These are phyloP conservation scores for Pogonognathellus flavescens DNA, from an alignment of 1,140 invertebrate species.

Conservation along the genomic window DNA sequence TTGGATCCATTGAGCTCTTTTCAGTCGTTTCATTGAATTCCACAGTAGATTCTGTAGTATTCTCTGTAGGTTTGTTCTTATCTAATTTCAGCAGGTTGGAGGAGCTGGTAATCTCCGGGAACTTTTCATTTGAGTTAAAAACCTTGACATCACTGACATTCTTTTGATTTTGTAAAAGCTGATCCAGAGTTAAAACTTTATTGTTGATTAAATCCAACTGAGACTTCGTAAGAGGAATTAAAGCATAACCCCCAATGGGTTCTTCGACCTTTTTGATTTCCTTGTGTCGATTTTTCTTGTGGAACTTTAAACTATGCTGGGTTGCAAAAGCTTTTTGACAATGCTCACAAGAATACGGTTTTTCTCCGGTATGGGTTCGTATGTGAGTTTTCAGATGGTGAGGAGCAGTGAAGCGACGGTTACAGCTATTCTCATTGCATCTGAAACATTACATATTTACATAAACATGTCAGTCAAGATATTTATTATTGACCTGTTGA, in stretches of 20 bases:
- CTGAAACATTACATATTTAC: constrained; percentile 70
- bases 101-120: not conserved
- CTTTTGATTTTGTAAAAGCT: constrained; percentile 52
- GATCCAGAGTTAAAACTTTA: constrained; percentile 61
- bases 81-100: not conserved
- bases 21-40: not conserved
- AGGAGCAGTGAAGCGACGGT: constrained; percentile 91
- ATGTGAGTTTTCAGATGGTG: constrained; percentile 93
- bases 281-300: constrained; percentile 70
- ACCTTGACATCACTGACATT: constrained; percentile 14
- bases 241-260: constrained; percentile 47
- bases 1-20: not conserved
- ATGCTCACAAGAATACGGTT: constrained; percentile 83
- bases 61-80: not conserved
- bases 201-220: constrained; percentile 61
- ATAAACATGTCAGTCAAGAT: not conserved
- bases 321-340: constrained; percentile 86
- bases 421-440: constrained; percentile 85
- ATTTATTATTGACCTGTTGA: constrained; percentile 21
- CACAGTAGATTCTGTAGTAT: not conserved
- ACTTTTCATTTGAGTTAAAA: constrained; percentile 38
- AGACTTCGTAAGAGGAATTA: constrained; percentile 59
- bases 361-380: constrained; percentile 81
- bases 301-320: constrained; percentile 84
- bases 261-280: constrained; percentile 20